Conservation (phyloP, 1,140 invertebrate species). For the Drosophila repletoides region DNA sequence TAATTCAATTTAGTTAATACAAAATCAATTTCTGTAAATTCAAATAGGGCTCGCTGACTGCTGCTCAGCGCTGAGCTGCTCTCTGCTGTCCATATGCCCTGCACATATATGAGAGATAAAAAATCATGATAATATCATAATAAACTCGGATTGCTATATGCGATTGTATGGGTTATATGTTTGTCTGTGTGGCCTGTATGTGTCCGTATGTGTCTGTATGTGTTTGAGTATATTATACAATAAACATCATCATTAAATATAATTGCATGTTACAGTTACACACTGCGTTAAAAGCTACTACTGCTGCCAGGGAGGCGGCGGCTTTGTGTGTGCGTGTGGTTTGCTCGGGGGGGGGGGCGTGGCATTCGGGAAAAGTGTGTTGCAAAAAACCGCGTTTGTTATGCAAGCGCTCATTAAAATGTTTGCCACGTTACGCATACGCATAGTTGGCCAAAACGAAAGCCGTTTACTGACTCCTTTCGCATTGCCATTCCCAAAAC, state of each 20-base stretch:
- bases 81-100: conserved; percentile 9
- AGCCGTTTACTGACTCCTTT: conserved; percentile 17
- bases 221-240: conserved; percentile 50
- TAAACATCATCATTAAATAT: conserved; percentile 80
- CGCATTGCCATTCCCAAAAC: background rate
- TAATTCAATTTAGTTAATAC: conserved; percentile 76
- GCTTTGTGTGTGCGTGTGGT: conserved; percentile 33
- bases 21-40: conserved; percentile 70
- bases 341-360: background rate
- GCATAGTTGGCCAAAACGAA: conserved; percentile 56
- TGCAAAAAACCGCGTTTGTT: conserved; percentile 69
- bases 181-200: conserved; percentile 1
- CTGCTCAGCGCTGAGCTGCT: no score
- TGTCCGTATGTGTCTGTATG: conserved; percentile 17
- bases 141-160: conserved; percentile 23
- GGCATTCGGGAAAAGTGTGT: conserved; percentile 25
- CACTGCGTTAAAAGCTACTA: conserved; percentile 47
- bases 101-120: conserved; percentile 33
- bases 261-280: conserved; percentile 75
- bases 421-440: conserved; percentile 68
- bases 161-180: background rate
- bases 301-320: conserved; percentile 3
- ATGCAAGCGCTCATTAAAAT: conserved; percentile 77
- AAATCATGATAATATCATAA: conserved; percentile 56
- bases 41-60: conserved; percentile 43